Conservation (phyloP, 2,113 vertebrate genomes). For the Hydrolagus affinis region DNA sequence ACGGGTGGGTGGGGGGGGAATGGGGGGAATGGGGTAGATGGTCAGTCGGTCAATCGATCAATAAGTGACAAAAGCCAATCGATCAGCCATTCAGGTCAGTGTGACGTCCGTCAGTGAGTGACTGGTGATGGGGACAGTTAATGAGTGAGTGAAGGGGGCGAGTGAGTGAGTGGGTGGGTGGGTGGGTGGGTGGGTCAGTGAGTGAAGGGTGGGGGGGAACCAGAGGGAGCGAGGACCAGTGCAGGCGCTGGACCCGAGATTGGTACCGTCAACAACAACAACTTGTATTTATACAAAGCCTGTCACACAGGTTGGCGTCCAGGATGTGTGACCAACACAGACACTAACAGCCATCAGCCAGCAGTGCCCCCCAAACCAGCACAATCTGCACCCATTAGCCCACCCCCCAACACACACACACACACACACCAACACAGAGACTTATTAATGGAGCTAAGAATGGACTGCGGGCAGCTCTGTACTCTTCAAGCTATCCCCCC, state of each 20-base stretch:
- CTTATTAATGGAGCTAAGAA: too few species aligned
- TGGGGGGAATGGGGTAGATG: neutral
- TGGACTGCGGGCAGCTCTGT: too few species aligned
- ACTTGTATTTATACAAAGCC: neutral
- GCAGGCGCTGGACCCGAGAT: neutral
- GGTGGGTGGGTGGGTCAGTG: too few species aligned
- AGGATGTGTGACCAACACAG: neutral
- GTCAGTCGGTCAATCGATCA: neutral
- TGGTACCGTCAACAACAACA: neutral
- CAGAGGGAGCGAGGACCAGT: neutral
- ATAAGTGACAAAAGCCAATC: too few species aligned
- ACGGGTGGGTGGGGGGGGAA: neutral
- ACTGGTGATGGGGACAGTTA: neutral
- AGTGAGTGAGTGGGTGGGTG: too few species aligned
- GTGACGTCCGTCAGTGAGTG: neutral
- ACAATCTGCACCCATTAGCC: neutral
- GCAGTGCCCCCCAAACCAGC: neutral
- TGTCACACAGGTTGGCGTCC: neutral
- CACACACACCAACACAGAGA: neutral
- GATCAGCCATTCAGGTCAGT: neutral
- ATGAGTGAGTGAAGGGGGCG: too few species aligned
- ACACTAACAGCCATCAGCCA: neutral
- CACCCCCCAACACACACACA: neutral
- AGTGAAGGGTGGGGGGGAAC: too few species aligned
- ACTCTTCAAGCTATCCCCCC: too few species aligned